Evolutionary conservation across 2,888 invertebrate species (phyloP), one percentile per base, ranked within the genome.

Genomic region (Amphimallon solstitiale): DNA sequence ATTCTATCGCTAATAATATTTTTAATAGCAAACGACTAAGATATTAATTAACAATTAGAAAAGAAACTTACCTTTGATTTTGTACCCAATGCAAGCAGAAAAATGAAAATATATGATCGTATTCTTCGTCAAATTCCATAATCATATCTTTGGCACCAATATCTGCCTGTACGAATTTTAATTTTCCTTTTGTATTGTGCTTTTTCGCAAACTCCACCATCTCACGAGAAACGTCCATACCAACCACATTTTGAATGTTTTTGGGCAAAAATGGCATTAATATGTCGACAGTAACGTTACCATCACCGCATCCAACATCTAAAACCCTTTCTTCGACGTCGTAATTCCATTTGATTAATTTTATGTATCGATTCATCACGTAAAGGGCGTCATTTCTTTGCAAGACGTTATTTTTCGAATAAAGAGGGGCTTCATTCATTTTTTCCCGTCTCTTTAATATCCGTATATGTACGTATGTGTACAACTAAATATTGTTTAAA

Each of bases 1-100:
- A 1, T 29, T 29, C 29, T 29, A 29, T 29, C n/a, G n/a, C n/a
- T n/a, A n/a, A 29, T 5, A 1, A 29, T 29, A 29, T 29, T 29
- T 7, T 29, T 29, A 29, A 29, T 29, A 29, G 29, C 7, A 48
- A n/a, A 48, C 21, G n/a, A 6, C 2, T 21, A 19, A 46, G 2
- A 17, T 10, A 1, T 10, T 21, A 46, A 19, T n/a, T 21, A 23
- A 29, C 5, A 49, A 2, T 29, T 14, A 29, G 23, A 23, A n/a
- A 49, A 49, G 2, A 2, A 21, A 29, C 56, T 83, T 84, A 91
- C 90, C 87, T 85, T 79, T 90, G 89, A 76, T 92, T 86, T 71
- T 87, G 86, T 34, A 93, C 87, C 93, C 93, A 93, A 75, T 93
- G 92, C 2, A 94, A 82, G 68, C 92, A 89, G 78, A 92, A 92